Base-by-base conservation (phyloP, 2,113 vertebrate genomes). In the Mesocricetus auratus region DNA sequence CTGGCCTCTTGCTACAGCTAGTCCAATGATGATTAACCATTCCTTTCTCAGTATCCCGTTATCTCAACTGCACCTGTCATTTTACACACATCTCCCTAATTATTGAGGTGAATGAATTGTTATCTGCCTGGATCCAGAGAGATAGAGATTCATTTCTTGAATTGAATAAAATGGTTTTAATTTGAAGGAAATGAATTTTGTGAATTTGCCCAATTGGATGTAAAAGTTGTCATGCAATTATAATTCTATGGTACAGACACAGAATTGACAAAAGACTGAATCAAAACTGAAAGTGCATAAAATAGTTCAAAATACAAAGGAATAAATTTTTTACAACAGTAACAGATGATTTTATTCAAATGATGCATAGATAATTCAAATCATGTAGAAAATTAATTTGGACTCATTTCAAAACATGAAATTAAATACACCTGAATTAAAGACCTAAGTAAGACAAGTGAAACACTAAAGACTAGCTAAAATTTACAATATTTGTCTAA, bases 101-200 rank as follows among this genome's bases (percentile, higher is more conserved):
- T 53, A 90, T 74, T 33, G 29, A 85, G 45, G 19, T 39, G 42
- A 96, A 64, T 22, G 39, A 21, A 10, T 91, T 86, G n/a, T 89
- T 86, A 89, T 58, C 36, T 64, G 24, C 16, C 31, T 50, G 29
- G 24, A 39, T 33, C 2, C 56, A 56, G 66, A 91, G 16, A 33
- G 36, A 79, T 47, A 85, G 21, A 83, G 47, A 74, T 75, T 93
- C 86, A 62, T 73, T 95, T 94, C 58, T 90, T 21, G 78, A 97
- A 77, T 33, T 45, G n/a, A 56, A 89, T 24, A 74, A 75, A 89
- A 83, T 39, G 5, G 73, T 79, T 94, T 81, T 86, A 92, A 86
- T 19, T 91, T 89, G 79, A 90, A 17, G 60, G 26, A 53, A 95
- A 88, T 47, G 42, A 68, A 16, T 24, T 85, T 87, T 91, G 31